Evolutionary conservation across 2,888 invertebrate species (phyloP), one percentile per base, ranked within the genome.

Genomic region (Lasioglossum morio): DNA sequence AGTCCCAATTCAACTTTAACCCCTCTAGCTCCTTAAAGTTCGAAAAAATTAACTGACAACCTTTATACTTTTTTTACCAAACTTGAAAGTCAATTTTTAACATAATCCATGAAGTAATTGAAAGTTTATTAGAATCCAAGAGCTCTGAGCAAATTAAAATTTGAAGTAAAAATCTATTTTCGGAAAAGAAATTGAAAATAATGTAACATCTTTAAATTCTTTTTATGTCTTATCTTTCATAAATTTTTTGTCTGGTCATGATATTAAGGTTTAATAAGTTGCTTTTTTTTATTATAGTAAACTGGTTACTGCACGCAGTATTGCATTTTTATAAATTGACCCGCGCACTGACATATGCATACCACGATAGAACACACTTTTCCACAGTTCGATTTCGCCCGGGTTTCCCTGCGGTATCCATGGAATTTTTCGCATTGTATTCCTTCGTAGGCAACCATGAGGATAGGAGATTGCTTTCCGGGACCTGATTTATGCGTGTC

Each of bases 401-500:
- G 4, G 23, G 27, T 19, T 79, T n/a, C 16, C 43, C 19, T 12
- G 46, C 30, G 4, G 14, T 60, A 19, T 30, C 30, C 48, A 10
- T 3, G 63, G 34, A 37, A 37, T 75, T 82, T 75, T 70, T 79
- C 72, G 72, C 75, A 70, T 72, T 53, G 27, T 40, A 43, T 40
- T n/a, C 63, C 4, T 7, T 19, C 40, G 43, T 14, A 40, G 37
- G 48, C 34, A 72, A 72, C 72, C 34, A 74, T 72, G 75, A 69
- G 57, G 27, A 16, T 53, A 30, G 30, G 27, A 76, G 72, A 80
- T 83, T 63, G 30, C 60, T 46, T 46, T n/a, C 23, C 34, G 46
- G 72, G 73, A 19, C 10, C n/a, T 73, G 46, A 46, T 79, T 60
- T 79, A 34, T 79, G 43, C n/a, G 69, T 48, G 77, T 37, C 79